A percentile compares a stretch with the other conserved stretches of the same genome.
phyloP scores from a whole-genome alignment of 2,797 vertebrate genomes.

The Lagodon rhomboides region DNA sequence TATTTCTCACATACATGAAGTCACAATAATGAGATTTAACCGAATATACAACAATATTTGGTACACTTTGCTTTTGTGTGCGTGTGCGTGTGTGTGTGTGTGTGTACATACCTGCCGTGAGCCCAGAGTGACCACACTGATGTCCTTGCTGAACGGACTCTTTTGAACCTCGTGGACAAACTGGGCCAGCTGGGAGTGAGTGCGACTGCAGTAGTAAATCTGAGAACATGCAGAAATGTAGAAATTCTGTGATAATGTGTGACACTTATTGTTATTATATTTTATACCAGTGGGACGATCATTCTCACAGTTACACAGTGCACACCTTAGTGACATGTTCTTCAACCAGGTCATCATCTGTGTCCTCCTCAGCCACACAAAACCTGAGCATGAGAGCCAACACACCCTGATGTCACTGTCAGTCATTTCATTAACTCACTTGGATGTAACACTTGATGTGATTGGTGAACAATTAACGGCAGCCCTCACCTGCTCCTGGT shows the following conservation, averaged over 20 bases:
- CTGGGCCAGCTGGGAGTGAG: conserved; percentile 97
- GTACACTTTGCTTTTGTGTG: not conserved
- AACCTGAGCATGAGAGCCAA: conserved; percentile 78
- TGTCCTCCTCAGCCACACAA: conserved; percentile 84
- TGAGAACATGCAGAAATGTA: conserved; percentile 63
- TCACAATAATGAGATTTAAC: not conserved
- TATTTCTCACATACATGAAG: not conserved
- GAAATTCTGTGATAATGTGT: not conserved
- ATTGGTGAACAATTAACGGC: no score
- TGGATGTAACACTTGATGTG: not conserved
- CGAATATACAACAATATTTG: not conserved
- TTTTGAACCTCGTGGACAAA: conserved; percentile 96
- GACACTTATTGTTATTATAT: not conserved
- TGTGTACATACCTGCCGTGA: conserved; percentile 91
- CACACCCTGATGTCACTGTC: not conserved
- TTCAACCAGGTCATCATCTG: conserved; percentile 92
- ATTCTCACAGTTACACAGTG: not conserved
- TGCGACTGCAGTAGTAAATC: conserved; percentile 99
- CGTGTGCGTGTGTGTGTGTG: not conserved
- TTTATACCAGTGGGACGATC: not conserved
- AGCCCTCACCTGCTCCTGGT: conserved; percentile 74
- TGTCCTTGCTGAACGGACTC: conserved; percentile 91
- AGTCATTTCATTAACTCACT: not conserved
- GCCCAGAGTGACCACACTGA: conserved; percentile 90
- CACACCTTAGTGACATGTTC: conserved; percentile 95